Conservation (phyloP, 2,113 vertebrate genomes). For the Campylorhamphus procurvoides region DNA sequence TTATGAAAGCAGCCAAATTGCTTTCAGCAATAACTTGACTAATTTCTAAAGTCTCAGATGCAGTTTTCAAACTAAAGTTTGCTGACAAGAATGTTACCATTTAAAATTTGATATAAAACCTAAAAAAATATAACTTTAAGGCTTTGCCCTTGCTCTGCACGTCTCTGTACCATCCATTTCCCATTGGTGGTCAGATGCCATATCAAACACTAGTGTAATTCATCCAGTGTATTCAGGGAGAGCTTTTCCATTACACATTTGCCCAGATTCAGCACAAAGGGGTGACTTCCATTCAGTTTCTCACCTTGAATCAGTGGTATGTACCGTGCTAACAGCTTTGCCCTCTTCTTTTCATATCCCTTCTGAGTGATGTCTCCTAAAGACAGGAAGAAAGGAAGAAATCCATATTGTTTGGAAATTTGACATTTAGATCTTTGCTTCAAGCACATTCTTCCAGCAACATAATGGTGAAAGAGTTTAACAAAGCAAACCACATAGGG, state of each 20-base stretch:
- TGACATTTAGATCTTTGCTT: neutral
- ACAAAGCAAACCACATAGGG: neutral
- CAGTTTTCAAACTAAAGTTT: neutral
- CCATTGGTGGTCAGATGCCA: neutral
- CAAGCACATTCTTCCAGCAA: neutral
- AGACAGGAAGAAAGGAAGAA: conserved; percentile 19
- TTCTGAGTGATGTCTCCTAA: conserved; percentile 83
- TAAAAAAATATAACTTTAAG: neutral
- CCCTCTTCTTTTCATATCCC: conserved; percentile 82
- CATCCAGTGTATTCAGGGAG: neutral
- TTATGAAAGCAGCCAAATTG: neutral
- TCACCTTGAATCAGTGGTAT: conserved; percentile 78
- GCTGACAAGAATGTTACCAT: neutral
- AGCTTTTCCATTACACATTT: neutral
- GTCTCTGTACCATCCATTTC: neutral
- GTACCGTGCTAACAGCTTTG: conserved; percentile 77
- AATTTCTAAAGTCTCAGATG: neutral
- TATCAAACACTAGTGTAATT: neutral
- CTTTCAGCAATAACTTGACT: neutral
- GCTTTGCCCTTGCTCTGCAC: neutral
- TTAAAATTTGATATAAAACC: neutral
- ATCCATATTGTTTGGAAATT: neutral
- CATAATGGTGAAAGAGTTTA: neutral
- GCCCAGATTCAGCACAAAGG: neutral
- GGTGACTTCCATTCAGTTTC: neutral